These are phyloP conservation scores for Platalea minor DNA, from an alignment of 2,797 vertebrate species.

Conservation along the genomic window DNA sequence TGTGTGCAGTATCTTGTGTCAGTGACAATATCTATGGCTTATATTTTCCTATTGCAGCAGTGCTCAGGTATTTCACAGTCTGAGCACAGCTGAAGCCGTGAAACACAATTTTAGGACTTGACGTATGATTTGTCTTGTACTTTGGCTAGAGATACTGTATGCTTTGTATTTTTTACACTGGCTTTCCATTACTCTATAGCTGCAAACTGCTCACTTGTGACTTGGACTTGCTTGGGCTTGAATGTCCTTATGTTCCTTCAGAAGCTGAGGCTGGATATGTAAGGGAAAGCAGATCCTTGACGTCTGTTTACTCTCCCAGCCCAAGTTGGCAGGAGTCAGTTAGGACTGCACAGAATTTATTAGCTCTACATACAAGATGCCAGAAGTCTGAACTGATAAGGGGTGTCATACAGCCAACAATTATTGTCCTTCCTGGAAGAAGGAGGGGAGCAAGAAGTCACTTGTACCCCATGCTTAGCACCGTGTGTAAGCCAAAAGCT, in stretches of 20 bases:
- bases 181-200: neutral
- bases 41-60: slow-evolving; percentile 33
- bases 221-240: neutral
- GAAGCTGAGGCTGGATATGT: neutral
- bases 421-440: neutral
- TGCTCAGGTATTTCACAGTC: slow-evolving; percentile 20
- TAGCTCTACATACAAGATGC: neutral
- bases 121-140: neutral
- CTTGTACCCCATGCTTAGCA: accelerated
- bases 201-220: neutral
- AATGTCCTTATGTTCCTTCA: neutral
- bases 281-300: neutral
- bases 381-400: neutral
- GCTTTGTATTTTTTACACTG: neutral
- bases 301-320: neutral
- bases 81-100: neutral
- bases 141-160: neutral
- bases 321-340: neutral
- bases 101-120: neutral
- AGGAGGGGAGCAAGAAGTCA: neutral
- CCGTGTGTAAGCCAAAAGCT: neutral
- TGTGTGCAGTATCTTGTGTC: slow-evolving; percentile 1
- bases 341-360: neutral
- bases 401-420: neutral
- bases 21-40: neutral